These are phyloP conservation scores for Malurus melanocephalus DNA, from an alignment of 2,113 vertebrate species.

Conservation along the genomic window DNA sequence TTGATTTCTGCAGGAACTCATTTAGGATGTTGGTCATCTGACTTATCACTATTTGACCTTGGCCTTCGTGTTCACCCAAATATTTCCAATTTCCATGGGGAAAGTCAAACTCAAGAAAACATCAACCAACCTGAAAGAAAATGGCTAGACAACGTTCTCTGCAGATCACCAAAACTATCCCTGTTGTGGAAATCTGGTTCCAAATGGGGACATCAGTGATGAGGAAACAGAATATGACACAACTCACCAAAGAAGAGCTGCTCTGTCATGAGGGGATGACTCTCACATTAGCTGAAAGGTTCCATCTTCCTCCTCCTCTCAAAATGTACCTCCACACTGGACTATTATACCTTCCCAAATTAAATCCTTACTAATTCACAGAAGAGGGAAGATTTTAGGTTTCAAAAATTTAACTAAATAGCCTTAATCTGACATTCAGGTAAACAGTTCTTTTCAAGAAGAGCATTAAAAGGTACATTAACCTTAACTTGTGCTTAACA, in stretches of 20 bases:
- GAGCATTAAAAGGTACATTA: not conserved
- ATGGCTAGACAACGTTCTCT: not conserved
- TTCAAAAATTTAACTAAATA: not conserved
- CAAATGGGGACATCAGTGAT: not conserved
- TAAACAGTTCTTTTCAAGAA: not conserved
- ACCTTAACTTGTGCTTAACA: not conserved
- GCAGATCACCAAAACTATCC: not conserved
- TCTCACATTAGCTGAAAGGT: not conserved
- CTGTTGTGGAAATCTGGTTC: not conserved
- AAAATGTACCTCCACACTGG: not conserved
- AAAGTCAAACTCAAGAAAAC: not conserved
- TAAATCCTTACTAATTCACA: not conserved
- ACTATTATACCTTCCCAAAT: not conserved
- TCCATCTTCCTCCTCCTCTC: not conserved
- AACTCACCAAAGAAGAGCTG: not conserved
- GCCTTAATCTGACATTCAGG: not conserved
- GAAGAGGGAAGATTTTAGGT: not conserved
- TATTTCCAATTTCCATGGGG: not conserved
- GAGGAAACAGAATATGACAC: not conserved
- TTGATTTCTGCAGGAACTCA: not conserved
- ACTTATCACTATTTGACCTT: not conserved
- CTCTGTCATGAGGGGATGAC: not conserved
- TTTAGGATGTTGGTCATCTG: not conserved
- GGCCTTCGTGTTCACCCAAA: not conserved
- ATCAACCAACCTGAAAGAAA: not conserved